Base-by-base conservation (phyloP, 2,113 vertebrate species). In the Haemorhous mexicanus region DNA sequence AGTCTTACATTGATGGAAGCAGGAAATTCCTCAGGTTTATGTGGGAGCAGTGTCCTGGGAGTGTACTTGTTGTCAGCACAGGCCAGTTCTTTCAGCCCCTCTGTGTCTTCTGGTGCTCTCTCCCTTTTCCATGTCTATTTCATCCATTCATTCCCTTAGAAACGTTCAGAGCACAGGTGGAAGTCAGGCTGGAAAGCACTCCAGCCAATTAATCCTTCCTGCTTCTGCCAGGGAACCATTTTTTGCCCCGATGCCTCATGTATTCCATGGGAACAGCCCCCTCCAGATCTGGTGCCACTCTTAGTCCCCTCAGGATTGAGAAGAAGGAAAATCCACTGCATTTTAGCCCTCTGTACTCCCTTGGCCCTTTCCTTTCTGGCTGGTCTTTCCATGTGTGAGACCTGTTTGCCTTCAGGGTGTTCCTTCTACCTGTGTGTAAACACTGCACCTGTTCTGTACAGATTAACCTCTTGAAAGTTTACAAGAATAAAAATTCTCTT, bases 401-500 rank as follows among this genome's bases (percentile, higher is more conserved):
- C 47, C 63, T 87, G 52, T 63, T 97, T 97, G 93, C 64, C 4
- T 88, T 97, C 68, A 78, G 93, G 92, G 96, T 84, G 96, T 96
- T 96, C 56, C 91, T 81, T 28, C 58, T 76, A 0, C 1, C 11
- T 64, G 76, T 56, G 84, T 52, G 63, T 87, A 79, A 91, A 94
- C 49, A 44, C 8, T 47, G 50, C 19, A 21, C 85, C 59, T 77
- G 79, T 66, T 91, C 30, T 8, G 13, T 73, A 46, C 79, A 64
- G 72, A 44, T 77, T 47, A 67, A 41, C 46, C 61, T 86, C 70
- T 23, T 24, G 11, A 18, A 74, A 43, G 33, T 33, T 90, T 63
- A 80, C 39, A 8, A 6, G 5, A 32, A 20, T 47, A 24, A 89
- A 92, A 86, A 56, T 70, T 88, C 43, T 62, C 43, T 76, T 87